Percentiles rank a stretch among this genome's conserved stretches.
These are phyloP conservation scores for Drosophila ironensis DNA, from an alignment of 1,140 invertebrate genomes.

Conservation along the genomic window DNA sequence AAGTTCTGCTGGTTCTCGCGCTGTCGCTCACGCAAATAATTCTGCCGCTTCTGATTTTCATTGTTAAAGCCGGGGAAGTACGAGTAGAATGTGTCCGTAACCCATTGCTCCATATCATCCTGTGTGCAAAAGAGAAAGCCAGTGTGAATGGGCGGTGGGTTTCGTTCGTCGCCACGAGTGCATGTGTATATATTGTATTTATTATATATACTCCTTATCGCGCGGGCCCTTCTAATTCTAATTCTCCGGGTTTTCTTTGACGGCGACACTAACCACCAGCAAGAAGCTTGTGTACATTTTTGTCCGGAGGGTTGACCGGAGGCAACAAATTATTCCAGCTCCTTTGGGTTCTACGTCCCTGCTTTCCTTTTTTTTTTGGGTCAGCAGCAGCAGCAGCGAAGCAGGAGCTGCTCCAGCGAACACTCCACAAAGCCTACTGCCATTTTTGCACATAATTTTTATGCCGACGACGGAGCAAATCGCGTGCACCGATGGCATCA, in stretches of 20 bases:
- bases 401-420: conserved; percentile 52
- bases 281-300: conserved; percentile 77
- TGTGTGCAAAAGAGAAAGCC: conserved; percentile 38
- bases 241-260: conserved; percentile 13
- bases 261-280: conserved; percentile 78
- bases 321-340: conserved; percentile 56
- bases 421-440: conserved; percentile 70
- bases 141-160: conserved; percentile 5
- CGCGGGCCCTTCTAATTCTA: conserved; percentile 1
- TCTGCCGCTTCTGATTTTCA: conserved; percentile 79
- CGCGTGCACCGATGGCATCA: conserved; percentile 72
- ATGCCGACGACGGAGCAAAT: conserved; percentile 64
- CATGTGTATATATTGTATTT: conserved; percentile 20
- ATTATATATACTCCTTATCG: conserved; percentile 37
- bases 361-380: conserved; percentile 50
- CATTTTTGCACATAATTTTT: conserved; percentile 74
- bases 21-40: conserved; percentile 76
- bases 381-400: conserved; percentile 51
- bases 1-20: conserved; percentile 81
- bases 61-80: conserved; percentile 81
- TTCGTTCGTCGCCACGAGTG: not conserved
- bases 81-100: conserved; percentile 81
- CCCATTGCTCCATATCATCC: conserved; percentile 82
- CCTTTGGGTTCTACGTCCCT: conserved; percentile 5
- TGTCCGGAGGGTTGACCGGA: not conserved